Percentiles rank a stretch among this genome's conserved stretches.
Conservation (phyloP, 2,113 vertebrate genomes). For the Isichthys henryi region DNA sequence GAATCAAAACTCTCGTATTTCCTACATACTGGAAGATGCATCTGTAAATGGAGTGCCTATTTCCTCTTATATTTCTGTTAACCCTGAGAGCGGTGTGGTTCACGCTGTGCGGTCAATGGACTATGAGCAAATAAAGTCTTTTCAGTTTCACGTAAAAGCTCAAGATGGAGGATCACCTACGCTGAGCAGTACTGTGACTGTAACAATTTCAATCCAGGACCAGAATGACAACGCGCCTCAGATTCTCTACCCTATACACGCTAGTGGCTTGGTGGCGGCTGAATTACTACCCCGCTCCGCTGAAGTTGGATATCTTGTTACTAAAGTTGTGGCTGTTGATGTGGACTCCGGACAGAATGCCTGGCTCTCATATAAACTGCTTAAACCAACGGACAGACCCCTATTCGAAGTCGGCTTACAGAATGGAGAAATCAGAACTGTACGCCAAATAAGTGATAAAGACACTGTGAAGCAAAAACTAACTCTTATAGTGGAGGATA, state of each 20-base stretch:
- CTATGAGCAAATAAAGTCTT: conserved; percentile 32
- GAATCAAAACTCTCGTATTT: conserved; percentile 27
- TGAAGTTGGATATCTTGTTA: conserved; percentile 38
- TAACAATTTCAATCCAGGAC: conserved; percentile 37
- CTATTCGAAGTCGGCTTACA: conserved; percentile 28
- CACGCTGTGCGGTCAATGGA: conserved; percentile 34
- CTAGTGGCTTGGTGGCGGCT: conserved; percentile 18
- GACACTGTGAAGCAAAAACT: conserved; percentile 36
- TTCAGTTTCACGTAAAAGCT: conserved; percentile 30
- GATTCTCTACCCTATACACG: conserved; percentile 35
- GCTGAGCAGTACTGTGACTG: conserved; percentile 33
- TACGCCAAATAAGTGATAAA: conserved; percentile 26
- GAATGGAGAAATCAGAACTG: conserved; percentile 34
- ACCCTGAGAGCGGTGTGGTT: conserved; percentile 30
- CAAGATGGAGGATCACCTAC: conserved; percentile 34
- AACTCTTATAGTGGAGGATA: conserved; percentile 34
- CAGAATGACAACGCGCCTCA: conserved; percentile 43
- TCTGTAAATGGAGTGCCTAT: conserved; percentile 20
- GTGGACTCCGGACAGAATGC: conserved; percentile 48
- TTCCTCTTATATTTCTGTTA: conserved; percentile 32
- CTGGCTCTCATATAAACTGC: conserved; percentile 46
- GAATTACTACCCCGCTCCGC: conserved; percentile 26
- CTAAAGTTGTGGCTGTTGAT: conserved; percentile 53
- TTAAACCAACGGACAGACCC: conserved; percentile 35
- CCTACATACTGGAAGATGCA: conserved; percentile 25